Percentiles rank a stretch among this genome's conserved stretches.
These are phyloP conservation scores for Pelodiscus sinensis DNA, from an alignment of 2,113 vertebrate genomes.

Conservation along the genomic window DNA sequence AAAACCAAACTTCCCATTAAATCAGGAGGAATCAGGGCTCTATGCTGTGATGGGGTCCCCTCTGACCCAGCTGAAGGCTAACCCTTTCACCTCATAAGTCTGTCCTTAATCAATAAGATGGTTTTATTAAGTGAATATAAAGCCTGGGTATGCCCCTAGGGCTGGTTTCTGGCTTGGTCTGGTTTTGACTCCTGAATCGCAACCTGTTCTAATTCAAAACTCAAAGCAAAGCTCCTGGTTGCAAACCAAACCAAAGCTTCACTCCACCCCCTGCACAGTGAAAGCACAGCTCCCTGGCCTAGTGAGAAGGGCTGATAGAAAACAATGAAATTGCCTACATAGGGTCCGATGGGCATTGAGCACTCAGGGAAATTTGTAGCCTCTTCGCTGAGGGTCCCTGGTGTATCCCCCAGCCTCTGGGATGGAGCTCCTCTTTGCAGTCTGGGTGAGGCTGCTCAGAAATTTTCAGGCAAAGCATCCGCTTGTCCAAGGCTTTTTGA, in stretches of 20 bases:
- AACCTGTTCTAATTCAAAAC: neutral
- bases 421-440: neutral
- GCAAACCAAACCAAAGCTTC: neutral
- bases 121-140: neutral
- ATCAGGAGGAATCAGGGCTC: neutral
- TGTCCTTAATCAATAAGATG: neutral
- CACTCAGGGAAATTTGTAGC: neutral
- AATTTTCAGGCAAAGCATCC: neutral
- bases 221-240: neutral
- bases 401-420: too few species aligned
- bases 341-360: neutral
- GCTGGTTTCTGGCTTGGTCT: neutral
- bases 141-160: neutral
- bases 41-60: neutral
- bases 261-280: neutral
- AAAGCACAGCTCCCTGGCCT: neutral
- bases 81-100: neutral
- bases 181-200: neutral
- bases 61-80: neutral
- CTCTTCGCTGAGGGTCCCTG: neutral
- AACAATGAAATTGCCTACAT: neutral
- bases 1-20: neutral
- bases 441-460: neutral
- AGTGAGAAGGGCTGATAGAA: neutral
- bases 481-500: neutral